These are phyloP conservation scores for Hoplostethus atlanticus DNA, from an alignment of 2,797 vertebrate genomes.

Conservation along the genomic window DNA sequence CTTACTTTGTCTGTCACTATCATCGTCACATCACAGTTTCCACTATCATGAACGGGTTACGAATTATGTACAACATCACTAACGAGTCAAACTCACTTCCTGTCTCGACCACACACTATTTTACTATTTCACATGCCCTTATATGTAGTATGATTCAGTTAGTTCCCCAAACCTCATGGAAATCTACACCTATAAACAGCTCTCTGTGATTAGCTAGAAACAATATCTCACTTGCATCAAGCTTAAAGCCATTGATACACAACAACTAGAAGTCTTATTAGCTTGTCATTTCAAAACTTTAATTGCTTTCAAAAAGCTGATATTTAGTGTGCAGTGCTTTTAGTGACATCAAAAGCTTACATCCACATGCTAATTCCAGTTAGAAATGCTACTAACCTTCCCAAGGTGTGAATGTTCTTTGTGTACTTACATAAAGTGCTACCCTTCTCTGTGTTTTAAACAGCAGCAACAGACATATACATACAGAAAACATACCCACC, in stretches of 20 bases:
- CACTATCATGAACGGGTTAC: background rate
- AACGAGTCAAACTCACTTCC: too few relatives aligned
- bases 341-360: conserved; percentile 14
- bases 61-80: background rate
- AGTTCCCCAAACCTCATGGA: conserved; percentile 10
- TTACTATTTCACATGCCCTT: too few relatives aligned
- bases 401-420: conserved; percentile 44
- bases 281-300: background rate
- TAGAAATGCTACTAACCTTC: conserved; percentile 3
- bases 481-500: background rate
- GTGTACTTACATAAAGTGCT: conserved; percentile 59
- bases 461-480: conserved; percentile 4
- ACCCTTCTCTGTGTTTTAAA: conserved; percentile 18
- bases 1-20: background rate
- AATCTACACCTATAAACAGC: background rate
- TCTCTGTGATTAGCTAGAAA: background rate
- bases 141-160: conserved; percentile 13
- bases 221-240: background rate
- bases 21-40: background rate
- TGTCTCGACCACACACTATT: too few relatives aligned
- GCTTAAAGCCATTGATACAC: background rate
- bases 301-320: background rate
- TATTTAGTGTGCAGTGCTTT: conserved; percentile 30
- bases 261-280: background rate
- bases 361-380: conserved; percentile 3